Base-by-base conservation (phyloP, 2,797 vertebrate species). In the Anguilla pacifica region DNA sequence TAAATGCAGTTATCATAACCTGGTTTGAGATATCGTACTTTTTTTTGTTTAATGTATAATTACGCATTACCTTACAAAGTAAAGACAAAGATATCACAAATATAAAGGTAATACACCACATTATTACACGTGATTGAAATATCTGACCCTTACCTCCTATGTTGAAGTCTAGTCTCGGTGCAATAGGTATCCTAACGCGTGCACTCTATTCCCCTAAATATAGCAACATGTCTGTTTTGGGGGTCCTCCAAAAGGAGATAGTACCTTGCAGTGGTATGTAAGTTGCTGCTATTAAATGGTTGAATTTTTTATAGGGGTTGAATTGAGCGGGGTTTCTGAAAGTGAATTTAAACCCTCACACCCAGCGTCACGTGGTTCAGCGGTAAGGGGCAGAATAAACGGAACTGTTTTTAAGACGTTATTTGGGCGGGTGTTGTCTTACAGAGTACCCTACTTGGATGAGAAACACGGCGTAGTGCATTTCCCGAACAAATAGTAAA, bases 271-370 rank as follows among this genome's bases (percentile, higher is more conserved):
- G 90, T 86, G 88, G 89, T 93, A 93, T 90, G 90, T 89, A 91
- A 88, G 92, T 91, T 91, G 93, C 92, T 91, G 91, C 92, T 92
- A 94, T 95, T 95, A 94, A 94, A 93, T 89, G 91, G 92, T 91
- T 83, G 88, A 90, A 92, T 92, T 92, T 94, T 95, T 95, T 94
- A 94, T 94, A 94, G 95, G 90, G 86, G 91, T 90, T 92, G 95
- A 94, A 95, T 95, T 94, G 93, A 91, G 93, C 92, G 91, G 90
- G 85, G 93, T 94, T 95, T 94, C 93, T 95, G 94, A 95, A 96
- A 95, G 94, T 93, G 95, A 97, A 96, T 96, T 95, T 96, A 96
- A 97, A 95, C 92, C 95, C 94, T 94, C 96, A 96, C 97, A 96
- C 97, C 96, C 96, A 95, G 95, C 86, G 53, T 97, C 97, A 97